Conservation (phyloP, 2,113 vertebrate genomes). For the Notarius lentiginosus region DNA sequence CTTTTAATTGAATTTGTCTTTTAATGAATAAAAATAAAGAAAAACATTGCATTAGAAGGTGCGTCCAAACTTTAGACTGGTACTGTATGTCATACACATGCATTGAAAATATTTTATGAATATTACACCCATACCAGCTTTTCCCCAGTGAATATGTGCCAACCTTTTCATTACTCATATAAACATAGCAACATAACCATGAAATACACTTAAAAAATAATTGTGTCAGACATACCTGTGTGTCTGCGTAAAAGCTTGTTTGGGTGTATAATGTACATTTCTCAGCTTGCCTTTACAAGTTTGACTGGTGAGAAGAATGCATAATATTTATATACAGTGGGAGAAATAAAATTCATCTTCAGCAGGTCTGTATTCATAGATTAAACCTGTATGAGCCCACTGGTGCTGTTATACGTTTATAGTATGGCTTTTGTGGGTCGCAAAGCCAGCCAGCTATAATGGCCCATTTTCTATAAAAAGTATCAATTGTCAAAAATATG, state of each 20-base stretch:
- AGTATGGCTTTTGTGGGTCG: conserved; percentile 21
- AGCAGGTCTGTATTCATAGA: not conserved
- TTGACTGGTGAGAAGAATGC: not conserved
- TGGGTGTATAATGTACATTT: not conserved
- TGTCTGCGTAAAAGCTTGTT: conserved; percentile 6
- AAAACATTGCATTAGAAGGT: too few species aligned
- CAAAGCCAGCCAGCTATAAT: conserved; percentile 26
- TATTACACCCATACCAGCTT: not conserved
- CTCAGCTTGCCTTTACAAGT: not conserved
- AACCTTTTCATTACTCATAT: not conserved
- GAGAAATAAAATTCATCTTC: conserved; percentile 2
- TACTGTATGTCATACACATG: not conserved
- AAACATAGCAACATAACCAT: not conserved
- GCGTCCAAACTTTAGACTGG: too few species aligned
- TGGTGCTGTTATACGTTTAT: conserved; percentile 20
- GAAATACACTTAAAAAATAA: conserved; percentile 14
- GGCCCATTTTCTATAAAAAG: conserved; percentile 33
- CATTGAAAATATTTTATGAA: conserved; percentile 13
- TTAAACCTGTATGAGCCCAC: conserved; percentile 4
- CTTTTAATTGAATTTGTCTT: too few species aligned
- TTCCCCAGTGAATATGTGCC: not conserved
- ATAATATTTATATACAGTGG: conserved; percentile 1
- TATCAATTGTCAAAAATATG: conserved; percentile 4
- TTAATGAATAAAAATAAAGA: too few species aligned
- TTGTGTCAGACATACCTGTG: not conserved